Evolutionary conservation across 2,113 vertebrate genomes (phyloP), one percentile per base, ranked within the genome.

Genomic region (Lota lota): DNA sequence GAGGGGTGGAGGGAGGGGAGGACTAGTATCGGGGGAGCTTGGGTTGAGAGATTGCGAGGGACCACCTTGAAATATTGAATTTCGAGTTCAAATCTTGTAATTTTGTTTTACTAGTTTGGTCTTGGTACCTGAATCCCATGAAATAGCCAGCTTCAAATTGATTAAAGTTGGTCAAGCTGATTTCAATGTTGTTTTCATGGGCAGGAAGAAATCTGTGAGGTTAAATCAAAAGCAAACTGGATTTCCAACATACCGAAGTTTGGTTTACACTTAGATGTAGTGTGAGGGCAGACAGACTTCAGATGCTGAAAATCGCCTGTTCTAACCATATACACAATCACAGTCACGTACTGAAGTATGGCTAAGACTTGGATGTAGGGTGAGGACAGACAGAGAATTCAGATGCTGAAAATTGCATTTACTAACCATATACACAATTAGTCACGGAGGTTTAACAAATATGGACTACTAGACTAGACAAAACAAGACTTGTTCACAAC

Each of bases 401-500:
- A 77, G 64, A 70, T 67, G 61, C 36, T 54, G 50, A 33, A 68
- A 72, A 70, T 63, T 17, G 2, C 17, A 5, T 28, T 33, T 22
- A 0, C 51, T 53, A 53, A 53, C 51, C 17, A 53, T 19, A 80
- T 47, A 70, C 20, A 70, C 4, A 69, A 33, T 33, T 3, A 40
- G 4, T 72, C 57, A 66, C 17, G 66, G 24, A 72, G 12, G 75
- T 54, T 67, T 64, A 66, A 75, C 17, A 71, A 62, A 14, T 33
- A 66, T 40, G 17, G 58, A 54, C 19, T 6, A 66, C n/a, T 19
- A 21, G 67, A 66, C n/a, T 19, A 21, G 67, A 68, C 20, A 61
- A 24, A 22, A 50, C 47, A 63, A 18, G 5, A 22, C 51, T 69
- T 61, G 72, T 72, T 78, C 73, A 79, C 61, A 75, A 67, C 71